A percentile compares a stretch with the other conserved stretches of the same genome.
Evolutionary conservation across 2,888 invertebrate genomes (phyloP).

Genomic region (Lutraria lutraria): DNA sequence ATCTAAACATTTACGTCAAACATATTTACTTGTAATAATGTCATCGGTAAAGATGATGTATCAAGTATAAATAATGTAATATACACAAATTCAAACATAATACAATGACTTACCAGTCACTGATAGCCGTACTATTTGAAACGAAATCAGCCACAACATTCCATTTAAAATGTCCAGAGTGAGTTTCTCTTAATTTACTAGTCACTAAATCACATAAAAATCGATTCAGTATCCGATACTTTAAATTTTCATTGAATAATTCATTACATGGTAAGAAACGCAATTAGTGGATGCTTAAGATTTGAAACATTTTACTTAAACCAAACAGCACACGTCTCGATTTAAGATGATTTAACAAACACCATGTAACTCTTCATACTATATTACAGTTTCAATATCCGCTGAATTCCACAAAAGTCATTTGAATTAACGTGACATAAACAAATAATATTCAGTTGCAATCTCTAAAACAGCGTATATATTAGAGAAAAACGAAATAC

Average conservation of each 20-base stretch:
- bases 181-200: background rate
- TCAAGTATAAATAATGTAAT: too few relatives aligned
- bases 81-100: background rate
- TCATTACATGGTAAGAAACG: background rate
- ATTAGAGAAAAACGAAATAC: background rate
- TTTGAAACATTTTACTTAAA: background rate
- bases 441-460: background rate
- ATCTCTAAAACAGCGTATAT: background rate
- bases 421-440: background rate
- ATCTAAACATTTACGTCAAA: too few relatives aligned
- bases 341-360: background rate
- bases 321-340: background rate
- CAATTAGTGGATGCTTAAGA: background rate
- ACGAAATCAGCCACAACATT: background rate
- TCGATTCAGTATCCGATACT: background rate
- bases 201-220: background rate
- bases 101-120: background rate
- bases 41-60: too few relatives aligned
- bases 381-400: background rate
- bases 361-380: background rate
- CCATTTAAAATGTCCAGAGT: background rate
- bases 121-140: background rate
- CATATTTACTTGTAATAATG: too few relatives aligned
- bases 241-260: constrained; percentile 20
- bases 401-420: background rate